Evolutionary conservation across 2,113 vertebrate genomes (phyloP).

Genomic region (Misgurnus mizolepis): DNA sequence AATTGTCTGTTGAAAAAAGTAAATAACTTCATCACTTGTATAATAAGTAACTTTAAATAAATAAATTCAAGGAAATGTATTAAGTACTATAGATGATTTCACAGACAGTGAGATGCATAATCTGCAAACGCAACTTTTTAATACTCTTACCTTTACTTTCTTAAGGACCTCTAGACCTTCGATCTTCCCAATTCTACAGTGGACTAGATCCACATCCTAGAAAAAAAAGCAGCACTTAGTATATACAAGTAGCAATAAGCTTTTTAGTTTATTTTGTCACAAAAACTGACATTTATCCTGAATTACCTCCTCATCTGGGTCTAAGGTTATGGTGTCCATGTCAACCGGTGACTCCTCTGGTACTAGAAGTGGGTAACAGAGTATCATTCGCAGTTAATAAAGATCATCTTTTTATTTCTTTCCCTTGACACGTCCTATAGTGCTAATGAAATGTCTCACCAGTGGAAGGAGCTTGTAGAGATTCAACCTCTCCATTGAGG

Average conservation of each 20-base stretch:
- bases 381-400: neutral
- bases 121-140: neutral
- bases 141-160: slow-evolving; percentile 86
- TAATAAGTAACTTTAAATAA: neutral
- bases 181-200: slow-evolving; percentile 95
- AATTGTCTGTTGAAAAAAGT: slow-evolving; percentile 77
- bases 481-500: slow-evolving; percentile 79
- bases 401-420: slow-evolving; percentile 12
- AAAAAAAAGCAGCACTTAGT: slow-evolving; percentile 41
- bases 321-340: slow-evolving; percentile 93
- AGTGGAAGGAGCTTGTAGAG: slow-evolving; percentile 69
- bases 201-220: slow-evolving; percentile 96
- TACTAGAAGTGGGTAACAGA: slow-evolving; percentile 65
- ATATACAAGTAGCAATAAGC: neutral
- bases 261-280: too few species aligned
- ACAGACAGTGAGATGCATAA: neutral
- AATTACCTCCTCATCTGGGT: slow-evolving; percentile 93
- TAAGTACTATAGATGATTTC: neutral
- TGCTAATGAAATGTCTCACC: slow-evolving; percentile 47
- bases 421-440: neutral
- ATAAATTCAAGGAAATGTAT: neutral
- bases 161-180: slow-evolving; percentile 93
- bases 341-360: slow-evolving; percentile 92
- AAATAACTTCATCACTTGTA: neutral
- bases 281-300: neutral